phyloP scores from a whole-genome alignment of 2,797 vertebrate genomes.

The Distichodus sexfasciatus region DNA sequence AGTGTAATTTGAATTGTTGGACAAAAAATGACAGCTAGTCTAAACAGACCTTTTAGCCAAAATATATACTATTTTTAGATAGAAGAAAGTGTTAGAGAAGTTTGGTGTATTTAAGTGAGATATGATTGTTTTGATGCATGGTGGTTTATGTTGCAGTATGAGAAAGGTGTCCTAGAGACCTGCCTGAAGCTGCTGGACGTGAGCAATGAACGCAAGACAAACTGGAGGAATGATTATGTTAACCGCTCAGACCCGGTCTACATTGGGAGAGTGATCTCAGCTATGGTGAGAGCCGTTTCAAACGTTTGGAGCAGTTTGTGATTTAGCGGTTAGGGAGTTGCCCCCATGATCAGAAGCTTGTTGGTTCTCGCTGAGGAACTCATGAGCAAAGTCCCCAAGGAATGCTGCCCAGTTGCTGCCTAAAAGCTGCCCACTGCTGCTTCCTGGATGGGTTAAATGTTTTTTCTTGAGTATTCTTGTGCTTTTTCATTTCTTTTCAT shows the following conservation, averaged over 20 bases:
- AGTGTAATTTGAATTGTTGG: not conserved
- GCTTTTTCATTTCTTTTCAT: no score
- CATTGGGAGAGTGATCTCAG: slow-evolving; percentile 85
- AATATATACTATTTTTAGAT: not conserved
- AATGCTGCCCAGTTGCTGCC: no score
- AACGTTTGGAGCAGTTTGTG: no score
- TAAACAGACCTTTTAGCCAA: no score
- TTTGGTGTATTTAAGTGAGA: not conserved
- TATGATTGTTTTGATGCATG: slow-evolving; percentile 5
- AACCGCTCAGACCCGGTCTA: slow-evolving; percentile 80
- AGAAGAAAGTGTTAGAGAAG: not conserved
- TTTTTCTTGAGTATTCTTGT: no score
- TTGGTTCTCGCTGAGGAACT: no score
- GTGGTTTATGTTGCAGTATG: slow-evolving; percentile 87
- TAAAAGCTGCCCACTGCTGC: no score
- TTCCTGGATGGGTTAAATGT: no score
- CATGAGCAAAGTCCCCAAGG: no score
- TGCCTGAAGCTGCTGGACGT: slow-evolving; percentile 82
- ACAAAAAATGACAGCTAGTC: no score
- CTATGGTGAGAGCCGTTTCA: slow-evolving; percentile 81
- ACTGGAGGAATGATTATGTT: slow-evolving; percentile 71
- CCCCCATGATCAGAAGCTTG: no score
- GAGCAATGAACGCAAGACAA: slow-evolving; percentile 79
- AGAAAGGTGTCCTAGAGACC: slow-evolving; percentile 78
- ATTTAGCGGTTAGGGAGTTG: no score